Evolutionary conservation across 30 jellyfish, hydroid and myxozoan genomes (phyloP).

Genomic region (Morbakka virulenta): DNA sequence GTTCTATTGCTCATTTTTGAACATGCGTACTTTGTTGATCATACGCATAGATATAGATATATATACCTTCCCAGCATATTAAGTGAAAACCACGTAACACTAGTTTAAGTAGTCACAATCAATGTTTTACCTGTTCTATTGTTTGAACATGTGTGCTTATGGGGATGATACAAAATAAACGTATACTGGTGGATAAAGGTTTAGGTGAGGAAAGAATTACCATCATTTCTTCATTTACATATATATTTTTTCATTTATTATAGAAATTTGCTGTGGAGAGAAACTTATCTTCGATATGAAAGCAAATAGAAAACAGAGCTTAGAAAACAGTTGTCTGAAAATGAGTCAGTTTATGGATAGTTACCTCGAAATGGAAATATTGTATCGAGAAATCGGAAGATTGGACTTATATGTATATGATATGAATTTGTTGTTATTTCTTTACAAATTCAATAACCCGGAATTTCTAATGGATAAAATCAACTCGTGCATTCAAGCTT

Average conservation of each 20-base stretch:
- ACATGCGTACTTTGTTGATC: not conserved
- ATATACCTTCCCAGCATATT: too few relatives aligned
- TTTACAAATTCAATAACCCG: too few relatives aligned
- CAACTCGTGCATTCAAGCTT: too few relatives aligned
- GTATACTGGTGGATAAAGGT: too few relatives aligned
- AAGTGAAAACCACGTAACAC: too few relatives aligned
- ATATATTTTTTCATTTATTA: not conserved
- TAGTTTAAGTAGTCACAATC: too few relatives aligned
- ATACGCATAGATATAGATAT: not conserved
- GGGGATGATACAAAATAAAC: not conserved
- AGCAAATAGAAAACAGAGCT: constrained; percentile 5
- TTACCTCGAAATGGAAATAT: not conserved
- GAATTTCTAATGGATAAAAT: too few relatives aligned
- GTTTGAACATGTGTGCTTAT: not conserved
- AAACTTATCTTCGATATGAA: constrained; percentile 39
- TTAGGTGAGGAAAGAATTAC: too few relatives aligned
- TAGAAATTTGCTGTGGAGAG: constrained; percentile 65
- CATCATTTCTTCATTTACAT: not conserved
- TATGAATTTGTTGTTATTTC: too few relatives aligned
- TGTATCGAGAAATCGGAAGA: not conserved
- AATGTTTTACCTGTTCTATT: too few relatives aligned
- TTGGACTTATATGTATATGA: constrained; percentile 17
- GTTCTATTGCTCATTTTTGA: too few relatives aligned
- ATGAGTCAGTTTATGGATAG: constrained; percentile 9
- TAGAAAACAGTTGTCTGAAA: constrained; percentile 25